These are phyloP conservation scores for Enteromius viviparus DNA, from an alignment of 2,797 vertebrate species.

Conservation along the genomic window DNA sequence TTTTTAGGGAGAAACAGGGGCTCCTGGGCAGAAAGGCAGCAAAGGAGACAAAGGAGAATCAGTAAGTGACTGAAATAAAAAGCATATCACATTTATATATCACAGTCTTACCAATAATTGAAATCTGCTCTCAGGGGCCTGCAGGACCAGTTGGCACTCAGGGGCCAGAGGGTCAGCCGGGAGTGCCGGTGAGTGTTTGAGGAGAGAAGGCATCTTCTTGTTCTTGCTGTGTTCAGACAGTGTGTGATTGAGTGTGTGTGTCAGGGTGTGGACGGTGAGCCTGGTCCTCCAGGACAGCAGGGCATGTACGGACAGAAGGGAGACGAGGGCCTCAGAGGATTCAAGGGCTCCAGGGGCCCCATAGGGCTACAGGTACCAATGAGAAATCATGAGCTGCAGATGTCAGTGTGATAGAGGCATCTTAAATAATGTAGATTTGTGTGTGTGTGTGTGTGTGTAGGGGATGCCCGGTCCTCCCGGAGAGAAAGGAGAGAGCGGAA, in stretches of 20 bases:
- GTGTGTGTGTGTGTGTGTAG: slow-evolving; percentile 68
- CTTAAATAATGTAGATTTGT: background rate
- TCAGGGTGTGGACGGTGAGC: slow-evolving; percentile 89
- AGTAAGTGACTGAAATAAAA: slow-evolving; percentile 73
- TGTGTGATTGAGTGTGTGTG: background rate
- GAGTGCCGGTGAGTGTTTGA: slow-evolving; percentile 72
- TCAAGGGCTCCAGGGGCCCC: slow-evolving; percentile 89
- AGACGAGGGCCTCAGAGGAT: slow-evolving; percentile 92
- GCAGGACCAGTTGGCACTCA: slow-evolving; percentile 87
- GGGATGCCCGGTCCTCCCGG: slow-evolving; percentile 94
- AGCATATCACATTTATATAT: background rate
- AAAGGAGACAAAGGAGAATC: slow-evolving; percentile 97
- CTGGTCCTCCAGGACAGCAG: slow-evolving; percentile 91
- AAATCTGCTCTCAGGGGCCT: slow-evolving; percentile 82
- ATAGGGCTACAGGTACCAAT: slow-evolving; percentile 89
- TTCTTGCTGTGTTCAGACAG: background rate
- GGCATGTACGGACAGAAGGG: slow-evolving; percentile 97
- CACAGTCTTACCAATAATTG: background rate
- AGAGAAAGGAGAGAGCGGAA: slow-evolving; percentile 97
- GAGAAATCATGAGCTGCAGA: background rate
- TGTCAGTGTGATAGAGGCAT: background rate
- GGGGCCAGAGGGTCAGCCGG: slow-evolving; percentile 92
- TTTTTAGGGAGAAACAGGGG: slow-evolving; percentile 91
- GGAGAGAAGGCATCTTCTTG: background rate
- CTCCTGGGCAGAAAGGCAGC: slow-evolving; percentile 94